Evolutionary conservation across 2,888 invertebrate species (phyloP).

Genomic region (Adineta ricciae): DNA sequence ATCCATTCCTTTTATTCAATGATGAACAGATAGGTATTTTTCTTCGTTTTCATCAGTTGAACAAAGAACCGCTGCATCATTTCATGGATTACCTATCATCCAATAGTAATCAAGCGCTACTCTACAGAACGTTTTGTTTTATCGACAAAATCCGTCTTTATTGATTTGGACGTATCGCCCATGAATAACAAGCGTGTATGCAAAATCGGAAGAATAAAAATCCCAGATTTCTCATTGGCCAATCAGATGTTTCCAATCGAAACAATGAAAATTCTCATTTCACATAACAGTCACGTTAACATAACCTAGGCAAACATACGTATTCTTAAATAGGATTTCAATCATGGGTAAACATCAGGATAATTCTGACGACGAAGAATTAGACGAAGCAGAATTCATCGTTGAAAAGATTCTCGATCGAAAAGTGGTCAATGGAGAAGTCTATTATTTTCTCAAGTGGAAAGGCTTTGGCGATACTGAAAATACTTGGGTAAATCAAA

Average conservation of each 20-base stretch:
- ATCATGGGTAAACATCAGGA: not conserved
- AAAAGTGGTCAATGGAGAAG: constrained; percentile 62
- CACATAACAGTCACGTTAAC: too few relatives aligned
- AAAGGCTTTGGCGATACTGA: constrained; percentile 51
- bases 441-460: constrained; percentile 58
- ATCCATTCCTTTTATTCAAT: not conserved
- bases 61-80: not conserved
- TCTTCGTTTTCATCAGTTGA: not conserved
- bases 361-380: not conserved
- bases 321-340: not conserved
- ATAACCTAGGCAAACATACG: too few relatives aligned
- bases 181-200: too few relatives aligned
- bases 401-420: constrained; percentile 78
- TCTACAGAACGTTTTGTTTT: not conserved
- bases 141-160: too few relatives aligned
- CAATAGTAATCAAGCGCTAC: not conserved
- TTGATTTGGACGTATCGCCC: too few relatives aligned
- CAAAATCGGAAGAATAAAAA: not conserved
- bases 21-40: too few relatives aligned
- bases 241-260: not conserved
- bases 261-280: too few relatives aligned
- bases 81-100: not conserved
- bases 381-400: constrained; percentile 36
- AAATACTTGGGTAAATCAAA: constrained; percentile 14
- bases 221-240: not conserved